Conservation (phyloP, 2,888 invertebrate species). For the Microplitis manilae region DNA sequence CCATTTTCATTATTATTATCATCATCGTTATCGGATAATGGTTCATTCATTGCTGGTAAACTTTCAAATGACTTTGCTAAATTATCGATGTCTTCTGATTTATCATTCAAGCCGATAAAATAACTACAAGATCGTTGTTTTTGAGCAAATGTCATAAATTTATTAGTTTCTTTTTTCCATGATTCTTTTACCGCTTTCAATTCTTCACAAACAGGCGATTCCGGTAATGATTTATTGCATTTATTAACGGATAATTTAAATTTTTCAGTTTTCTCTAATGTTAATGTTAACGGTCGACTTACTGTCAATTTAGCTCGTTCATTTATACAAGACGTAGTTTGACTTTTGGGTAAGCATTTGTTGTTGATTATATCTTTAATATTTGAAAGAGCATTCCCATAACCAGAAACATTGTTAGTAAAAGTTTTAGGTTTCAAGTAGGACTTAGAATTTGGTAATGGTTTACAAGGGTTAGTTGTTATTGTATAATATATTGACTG, state of each 20-base stretch:
- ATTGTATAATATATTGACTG: slow-evolving; percentile 65
- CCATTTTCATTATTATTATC: slow-evolving; percentile 78
- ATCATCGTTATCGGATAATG: slow-evolving; percentile 59
- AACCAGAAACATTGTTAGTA: slow-evolving; percentile 64
- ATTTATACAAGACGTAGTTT: slow-evolving; percentile 62
- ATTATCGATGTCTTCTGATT: slow-evolving; percentile 58
- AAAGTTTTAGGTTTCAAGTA: slow-evolving; percentile 60
- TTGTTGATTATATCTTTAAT: slow-evolving; percentile 59
- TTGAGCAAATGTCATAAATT: slow-evolving; percentile 71
- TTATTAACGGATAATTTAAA: slow-evolving; percentile 68
- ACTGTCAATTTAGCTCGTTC: slow-evolving; percentile 57
- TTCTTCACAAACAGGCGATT: slow-evolving; percentile 87
- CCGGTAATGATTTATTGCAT: slow-evolving; percentile 81
- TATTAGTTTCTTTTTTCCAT: slow-evolving; percentile 65
- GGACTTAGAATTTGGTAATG: slow-evolving; percentile 62
- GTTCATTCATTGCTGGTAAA: slow-evolving; percentile 65
- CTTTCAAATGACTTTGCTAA: slow-evolving; percentile 67
- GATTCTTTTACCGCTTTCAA: slow-evolving; percentile 72
- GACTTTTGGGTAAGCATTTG: slow-evolving; percentile 61
- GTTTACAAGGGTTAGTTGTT: slow-evolving; percentile 65
- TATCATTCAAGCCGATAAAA: slow-evolving; percentile 77
- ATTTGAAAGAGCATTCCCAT: slow-evolving; percentile 61
- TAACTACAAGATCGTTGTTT: slow-evolving; percentile 79
- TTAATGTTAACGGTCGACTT: slow-evolving; percentile 64
- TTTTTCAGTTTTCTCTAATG: slow-evolving; percentile 68